Evolutionary conservation across 1,140 invertebrate genomes (phyloP).

Genomic region (Philotrypesis tridentata): DNA sequence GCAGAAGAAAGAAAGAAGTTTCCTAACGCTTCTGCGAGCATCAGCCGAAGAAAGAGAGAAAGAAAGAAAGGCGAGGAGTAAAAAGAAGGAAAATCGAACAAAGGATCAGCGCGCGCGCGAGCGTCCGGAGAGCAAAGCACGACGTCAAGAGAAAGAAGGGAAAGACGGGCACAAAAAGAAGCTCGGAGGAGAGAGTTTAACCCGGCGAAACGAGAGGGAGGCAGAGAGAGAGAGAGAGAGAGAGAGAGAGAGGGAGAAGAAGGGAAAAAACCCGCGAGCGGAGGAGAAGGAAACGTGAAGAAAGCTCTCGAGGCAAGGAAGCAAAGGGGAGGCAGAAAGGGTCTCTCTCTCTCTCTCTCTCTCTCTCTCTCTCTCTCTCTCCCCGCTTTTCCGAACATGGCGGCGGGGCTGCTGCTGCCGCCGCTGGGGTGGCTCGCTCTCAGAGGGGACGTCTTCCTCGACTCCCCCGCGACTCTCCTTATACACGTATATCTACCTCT

Average conservation of each 20-base stretch:
- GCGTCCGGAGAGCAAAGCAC: not conserved
- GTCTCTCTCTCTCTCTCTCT: not conserved
- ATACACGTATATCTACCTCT: too few relatives aligned
- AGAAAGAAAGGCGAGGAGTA: not conserved
- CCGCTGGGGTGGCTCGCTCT: not conserved
- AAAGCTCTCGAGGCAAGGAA: slow-evolving; percentile 28
- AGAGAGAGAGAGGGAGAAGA: not conserved
- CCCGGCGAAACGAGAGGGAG: not conserved
- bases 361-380: not conserved
- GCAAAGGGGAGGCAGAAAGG: not conserved
- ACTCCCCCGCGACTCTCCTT: not conserved
- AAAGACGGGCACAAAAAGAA: slow-evolving; percentile 35
- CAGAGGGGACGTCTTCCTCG: not conserved
- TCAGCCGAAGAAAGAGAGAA: not conserved
- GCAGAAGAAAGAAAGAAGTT: not conserved
- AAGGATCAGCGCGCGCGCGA: slow-evolving; percentile 5
- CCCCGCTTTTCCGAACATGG: slow-evolving; percentile 30
- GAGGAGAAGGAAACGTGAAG: slow-evolving; percentile 8
- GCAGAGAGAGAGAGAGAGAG: not conserved
- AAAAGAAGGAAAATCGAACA: slow-evolving; percentile 44
- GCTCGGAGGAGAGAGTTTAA: not conserved
- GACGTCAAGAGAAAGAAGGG: slow-evolving; percentile 16
- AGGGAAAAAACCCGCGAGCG: not conserved
- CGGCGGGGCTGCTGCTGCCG: slow-evolving; percentile 14
- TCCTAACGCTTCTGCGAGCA: not conserved